Evolutionary conservation across 2,113 vertebrate genomes (phyloP).

Genomic region (Plectropomus leopardus): DNA sequence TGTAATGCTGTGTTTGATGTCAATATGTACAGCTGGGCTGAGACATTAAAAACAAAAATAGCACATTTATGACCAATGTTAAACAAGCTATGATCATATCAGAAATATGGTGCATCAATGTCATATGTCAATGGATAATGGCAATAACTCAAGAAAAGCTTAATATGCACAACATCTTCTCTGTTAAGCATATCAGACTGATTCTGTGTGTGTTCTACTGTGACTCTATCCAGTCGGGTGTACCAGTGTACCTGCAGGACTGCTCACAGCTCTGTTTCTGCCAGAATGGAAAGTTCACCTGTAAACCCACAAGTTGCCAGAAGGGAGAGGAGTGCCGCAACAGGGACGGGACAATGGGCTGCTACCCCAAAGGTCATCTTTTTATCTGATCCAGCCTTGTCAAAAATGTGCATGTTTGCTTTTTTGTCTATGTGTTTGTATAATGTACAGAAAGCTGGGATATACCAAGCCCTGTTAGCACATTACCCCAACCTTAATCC

Average conservation of each 20-base stretch:
- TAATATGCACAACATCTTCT: too few species aligned
- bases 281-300: conserved; percentile 31
- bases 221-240: conserved; percentile 18
- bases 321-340: conserved; percentile 30
- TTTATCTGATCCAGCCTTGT: too few species aligned
- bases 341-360: conserved; percentile 15
- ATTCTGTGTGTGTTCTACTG: neutral
- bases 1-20: neutral
- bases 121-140: neutral
- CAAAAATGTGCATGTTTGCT: too few species aligned
- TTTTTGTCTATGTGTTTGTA: too few species aligned
- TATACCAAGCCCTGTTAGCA: too few species aligned
- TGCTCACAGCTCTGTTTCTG: conserved; percentile 37
- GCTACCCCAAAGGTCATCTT: conserved; percentile 27
- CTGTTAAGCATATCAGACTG: neutral
- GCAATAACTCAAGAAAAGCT: neutral
- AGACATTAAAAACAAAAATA: too few species aligned
- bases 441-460: too few species aligned
- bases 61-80: too few species aligned
- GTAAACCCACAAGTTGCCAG: conserved; percentile 9
- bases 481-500: too few species aligned
- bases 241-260: neutral
- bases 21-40: neutral
- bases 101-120: neutral
- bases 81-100: neutral